Evolutionary conservation across 35 echinoderm and acorn worm species (phyloP), one percentile per base, ranked within the genome.

Genomic region (Ophioderma brevispina): DNA sequence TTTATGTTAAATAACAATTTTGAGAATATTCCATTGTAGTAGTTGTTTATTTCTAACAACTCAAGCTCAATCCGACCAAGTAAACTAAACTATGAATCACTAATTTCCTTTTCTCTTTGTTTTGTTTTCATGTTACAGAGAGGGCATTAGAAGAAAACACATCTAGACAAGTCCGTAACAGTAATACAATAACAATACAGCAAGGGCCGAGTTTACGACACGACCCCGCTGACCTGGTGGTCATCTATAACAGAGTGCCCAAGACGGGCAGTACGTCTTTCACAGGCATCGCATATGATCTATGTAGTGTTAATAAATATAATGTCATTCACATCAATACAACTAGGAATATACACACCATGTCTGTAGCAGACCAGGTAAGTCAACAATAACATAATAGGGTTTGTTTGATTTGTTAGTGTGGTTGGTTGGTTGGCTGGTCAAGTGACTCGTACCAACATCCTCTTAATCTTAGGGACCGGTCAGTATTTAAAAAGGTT

Each of bases 201-300:
- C 52, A 85, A 64, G 59, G 59, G 1, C 15, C 59, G 59, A 70
- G 59, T 70, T 70, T 70, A 70, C 59, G 59, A 64, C 52, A 52
- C 85, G 42, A 77, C n/a, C 81, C 85, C 15, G n/a, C 55, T 23
- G 78, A 98, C 76, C 56, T 90, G 35, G 81, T 98, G 32, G 86
- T 98, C 36, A 98, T 98, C 64, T 98, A 98, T 50, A 98, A 98
- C 88, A 40, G 96, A 19, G 93, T 98, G 32, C 96, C 96, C 31
- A 98, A 98, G 80, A 98, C 96, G 1, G 96, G 90, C 0, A 98
- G 96, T 36, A 98, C 96, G 18, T 98, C 96, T 36, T 91, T 98
- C 55, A 90, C 91, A 34, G 91, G 94, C 4, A 89, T 98, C 17
- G 90, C 96, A 3, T 98, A 98, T 36, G 86, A 95, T 40, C 85